Base-by-base conservation (phyloP, 53 echinoderm and acorn worm genomes). In the Luidia sarsii region DNA sequence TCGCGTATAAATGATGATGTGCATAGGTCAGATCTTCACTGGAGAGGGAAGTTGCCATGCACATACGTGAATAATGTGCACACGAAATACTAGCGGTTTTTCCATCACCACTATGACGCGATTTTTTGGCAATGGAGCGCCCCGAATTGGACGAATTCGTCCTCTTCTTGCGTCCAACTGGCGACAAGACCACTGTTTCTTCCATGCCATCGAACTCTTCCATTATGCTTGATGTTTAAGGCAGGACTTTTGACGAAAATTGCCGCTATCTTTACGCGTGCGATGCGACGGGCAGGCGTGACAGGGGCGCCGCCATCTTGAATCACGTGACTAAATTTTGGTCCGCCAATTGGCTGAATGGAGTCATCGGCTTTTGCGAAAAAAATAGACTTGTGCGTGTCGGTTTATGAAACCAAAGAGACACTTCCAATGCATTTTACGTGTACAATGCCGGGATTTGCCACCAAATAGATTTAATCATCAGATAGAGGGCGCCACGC, bases 1-100 rank as follows among this genome's bases (percentile, higher is more conserved):
- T 54, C 54, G 54, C 13, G 54, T 54, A 54, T 24, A 54, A 27
- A 22, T 54, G 54, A 54, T 54, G 22, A 3, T 54, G 54, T 54
- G 54, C 54, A 54, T 22, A 54, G 54, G 54, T 54, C n/a, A 54
- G 54, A 54, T 54, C 54, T 54, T 54, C 54, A 54, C 25, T 54
- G 54, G 22, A 54, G 54, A 54, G 54, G 54, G 54, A 54, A 54
- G 54, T 21, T 54, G 54, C 54, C 54, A 54, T 54, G 54, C 54
- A 54, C 54, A 54, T n/a, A n/a, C n/a, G n/a, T n/a, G n/a, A 22
- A 54, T 54, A 4, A 22, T 54, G 54, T 54, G 54, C 54, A 54
- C 54, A 54, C 20, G 54, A 54, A 54, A 54, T 54, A 27, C 54
- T 49, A 49, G 50, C 2, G 50, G 20, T 49, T 49, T 49, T 49